Conservation (phyloP, 2,888 invertebrate genomes). For the Aproaerema taeniolella region DNA sequence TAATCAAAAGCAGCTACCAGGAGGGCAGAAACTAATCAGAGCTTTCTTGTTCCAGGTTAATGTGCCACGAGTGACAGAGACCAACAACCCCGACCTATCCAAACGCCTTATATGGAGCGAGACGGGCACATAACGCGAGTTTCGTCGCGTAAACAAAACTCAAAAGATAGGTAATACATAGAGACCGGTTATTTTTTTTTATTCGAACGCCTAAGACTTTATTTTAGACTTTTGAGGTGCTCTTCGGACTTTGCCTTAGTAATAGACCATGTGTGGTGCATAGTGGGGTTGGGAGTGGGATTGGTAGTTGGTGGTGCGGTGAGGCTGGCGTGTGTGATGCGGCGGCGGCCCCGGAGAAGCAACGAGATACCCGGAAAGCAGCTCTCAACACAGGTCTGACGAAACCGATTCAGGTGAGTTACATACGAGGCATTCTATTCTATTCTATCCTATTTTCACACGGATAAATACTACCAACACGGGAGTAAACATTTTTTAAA, state of each 20-base stretch:
- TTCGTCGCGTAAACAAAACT: slow-evolving; percentile 56
- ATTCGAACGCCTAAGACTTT: too few relatives aligned
- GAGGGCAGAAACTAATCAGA: slow-evolving; percentile 42
- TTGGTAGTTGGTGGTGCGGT: slow-evolving; percentile 22
- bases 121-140: slow-evolving; percentile 59
- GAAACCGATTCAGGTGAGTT: slow-evolving; percentile 64
- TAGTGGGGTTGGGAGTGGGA: slow-evolving; percentile 1
- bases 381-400: slow-evolving; percentile 59
- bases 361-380: slow-evolving; percentile 34
- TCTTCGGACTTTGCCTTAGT: slow-evolving; percentile 36
- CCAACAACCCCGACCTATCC: slow-evolving; percentile 38
- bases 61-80: slow-evolving; percentile 49
- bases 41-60: slow-evolving; percentile 59
- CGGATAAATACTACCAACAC: neutral
- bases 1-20: neutral
- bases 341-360: slow-evolving; percentile 48
- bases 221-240: slow-evolving; percentile 22
- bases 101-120: slow-evolving; percentile 72
- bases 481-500: too few relatives aligned
- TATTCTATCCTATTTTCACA: too few relatives aligned
- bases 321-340: slow-evolving; percentile 50
- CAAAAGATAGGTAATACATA: slow-evolving; percentile 64
- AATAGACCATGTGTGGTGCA: slow-evolving; percentile 31
- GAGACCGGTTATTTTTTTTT: too few relatives aligned
- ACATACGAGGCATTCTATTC: too few relatives aligned